Evolutionary conservation across 1,140 invertebrate species (phyloP), one percentile per base, ranked within the genome.

Genomic region (Spodoptera frugiperda): DNA sequence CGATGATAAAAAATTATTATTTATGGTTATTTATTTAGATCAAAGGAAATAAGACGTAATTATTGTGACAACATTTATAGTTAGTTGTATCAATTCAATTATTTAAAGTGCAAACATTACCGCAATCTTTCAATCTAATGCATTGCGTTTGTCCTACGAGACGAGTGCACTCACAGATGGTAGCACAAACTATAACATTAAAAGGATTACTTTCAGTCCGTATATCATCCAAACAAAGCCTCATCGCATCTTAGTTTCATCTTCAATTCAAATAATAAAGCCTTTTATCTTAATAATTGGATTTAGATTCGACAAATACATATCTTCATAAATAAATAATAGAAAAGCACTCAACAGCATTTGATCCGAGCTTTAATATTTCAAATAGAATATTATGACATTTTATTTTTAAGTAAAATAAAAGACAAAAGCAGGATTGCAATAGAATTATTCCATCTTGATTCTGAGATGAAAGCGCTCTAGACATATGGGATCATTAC

Each of bases 291-390:
- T 12, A 11, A 21, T 65, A 11, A 48, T 21, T 48, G 3, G 2
- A 21, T n/a, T 65, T 48, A 1, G 3, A n/a, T 61, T 8, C 17
- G 46, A 63, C 11, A 46, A 17, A 39, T 46, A 46, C 48, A 48
- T 65, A 48, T 63, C 8, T 44, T 63, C 15, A 10, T 63, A 65
- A 48, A 63, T 19, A 46, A 46, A 59, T 48, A 48, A 48, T 9
- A 65, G 11, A 19, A 63, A 65, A 48, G 17, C 44, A 48, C 14
- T 65, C 10, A 11, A 44, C 44, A 48, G 12, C 0, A 48, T 48
- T 63, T 17, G 15, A 57, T 15, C 12, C 11, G 9, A 25, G 9
- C 57, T 61, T 30, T 30, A 55, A 12, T 57, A 30, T 57, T 39
- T 6, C 9, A 39, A 57, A 30, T 55, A 25, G 30, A 25, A 55